Percentiles rank a stretch among this genome's conserved stretches.
Conservation (phyloP, 1,140 invertebrate genomes). For the Solen grandis region DNA sequence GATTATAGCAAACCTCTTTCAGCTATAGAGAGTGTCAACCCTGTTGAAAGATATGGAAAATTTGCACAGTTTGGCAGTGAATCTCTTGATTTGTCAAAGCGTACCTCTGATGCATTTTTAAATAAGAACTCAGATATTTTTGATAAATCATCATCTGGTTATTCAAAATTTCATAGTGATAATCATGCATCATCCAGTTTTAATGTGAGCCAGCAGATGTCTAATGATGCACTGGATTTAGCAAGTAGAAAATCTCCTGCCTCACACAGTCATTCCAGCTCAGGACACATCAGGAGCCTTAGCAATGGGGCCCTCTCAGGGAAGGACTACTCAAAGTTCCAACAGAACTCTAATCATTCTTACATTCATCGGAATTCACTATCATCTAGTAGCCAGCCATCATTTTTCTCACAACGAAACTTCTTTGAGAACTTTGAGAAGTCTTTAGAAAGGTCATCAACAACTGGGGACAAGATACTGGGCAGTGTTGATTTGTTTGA, state of each 20-base stretch:
- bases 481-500: constrained; percentile 46
- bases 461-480: neutral
- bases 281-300: neutral
- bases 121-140: too few species aligned
- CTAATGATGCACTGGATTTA: neutral
- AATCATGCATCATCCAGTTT: neutral
- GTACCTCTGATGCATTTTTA: too few species aligned
- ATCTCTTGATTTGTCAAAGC: too few species aligned
- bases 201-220: neutral
- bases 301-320: neutral
- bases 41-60: too few species aligned
- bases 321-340: neutral
- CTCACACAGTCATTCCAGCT: neutral
- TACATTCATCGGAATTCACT: neutral
- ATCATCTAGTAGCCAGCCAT: neutral
- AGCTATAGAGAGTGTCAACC: too few species aligned
- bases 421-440: neutral
- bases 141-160: neutral
- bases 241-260: neutral
- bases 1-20: too few species aligned
- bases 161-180: neutral
- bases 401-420: neutral
- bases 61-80: too few species aligned
- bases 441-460: neutral
- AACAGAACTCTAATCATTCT: neutral